Conservation (phyloP, 2,113 vertebrate species). For the Sinocyclocheilus anshuiensis region DNA sequence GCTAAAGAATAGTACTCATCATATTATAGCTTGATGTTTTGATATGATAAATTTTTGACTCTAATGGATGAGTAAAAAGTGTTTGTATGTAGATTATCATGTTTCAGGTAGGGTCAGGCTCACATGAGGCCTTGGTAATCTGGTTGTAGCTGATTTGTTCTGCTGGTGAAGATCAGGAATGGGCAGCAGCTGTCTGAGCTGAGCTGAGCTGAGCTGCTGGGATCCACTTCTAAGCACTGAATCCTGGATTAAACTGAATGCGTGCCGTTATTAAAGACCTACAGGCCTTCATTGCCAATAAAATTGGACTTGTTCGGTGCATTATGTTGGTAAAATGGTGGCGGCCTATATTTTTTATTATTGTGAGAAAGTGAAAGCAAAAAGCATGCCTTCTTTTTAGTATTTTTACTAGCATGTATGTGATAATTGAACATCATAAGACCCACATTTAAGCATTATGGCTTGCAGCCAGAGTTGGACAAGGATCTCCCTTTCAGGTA, state of each 20-base stretch:
- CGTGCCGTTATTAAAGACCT: constrained; percentile 28
- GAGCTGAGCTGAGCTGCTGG: constrained; percentile 59
- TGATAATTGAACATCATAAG: not conserved
- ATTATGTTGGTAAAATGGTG: not conserved
- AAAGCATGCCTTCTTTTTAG: not conserved
- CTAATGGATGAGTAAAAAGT: constrained; percentile 5
- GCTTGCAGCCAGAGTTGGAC: constrained; percentile 3
- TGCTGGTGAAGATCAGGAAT: constrained; percentile 70
- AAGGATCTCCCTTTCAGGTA: not conserved
- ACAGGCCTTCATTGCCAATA: constrained; percentile 23
- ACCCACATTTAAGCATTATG: constrained; percentile 19
- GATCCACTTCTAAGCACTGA: constrained; percentile 64
- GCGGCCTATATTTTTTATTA: not conserved
- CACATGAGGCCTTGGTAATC: constrained; percentile 64
- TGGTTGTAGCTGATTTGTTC: constrained; percentile 72
- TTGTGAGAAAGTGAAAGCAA: not conserved
- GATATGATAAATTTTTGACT: not conserved
- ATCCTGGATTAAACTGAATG: constrained; percentile 73
- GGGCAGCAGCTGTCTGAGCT: constrained; percentile 70
- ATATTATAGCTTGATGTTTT: not conserved
- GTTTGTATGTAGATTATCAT: constrained; percentile 13
- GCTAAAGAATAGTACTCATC: not conserved
- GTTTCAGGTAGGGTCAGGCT: constrained; percentile 51
- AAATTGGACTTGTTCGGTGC: not conserved
- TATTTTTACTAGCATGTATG: not conserved